Evolutionary conservation across 2,113 vertebrate species (phyloP), one percentile per base, ranked within the genome.

Genomic region (Dromas ardeola): DNA sequence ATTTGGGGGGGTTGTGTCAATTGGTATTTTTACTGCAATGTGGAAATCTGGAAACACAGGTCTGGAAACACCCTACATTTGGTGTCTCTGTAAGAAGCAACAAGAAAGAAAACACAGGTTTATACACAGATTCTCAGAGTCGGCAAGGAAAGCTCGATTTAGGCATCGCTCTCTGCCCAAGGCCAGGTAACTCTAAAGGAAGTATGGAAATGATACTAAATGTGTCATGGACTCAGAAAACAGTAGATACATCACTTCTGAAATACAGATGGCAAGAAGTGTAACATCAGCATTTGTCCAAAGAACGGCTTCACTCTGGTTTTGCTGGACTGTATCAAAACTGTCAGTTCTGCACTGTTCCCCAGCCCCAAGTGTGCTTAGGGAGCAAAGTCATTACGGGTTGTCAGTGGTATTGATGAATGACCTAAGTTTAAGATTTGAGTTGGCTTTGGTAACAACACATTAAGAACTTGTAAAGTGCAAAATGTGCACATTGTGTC

Each of bases 311-410:
- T 65, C 34, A 15, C 53, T 72, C 53, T 50, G 34, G 8, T 38
- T 53, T 72, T 80, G 47, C 36, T 62, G 2, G 1, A 5, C 15
- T 23, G 7, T 36, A 45, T 62, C 21, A 15, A 32, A 81, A 4
- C 13, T 20, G 0, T 52, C 8, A 12, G 5, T 73, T 38, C 17
- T 9, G 0, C 15, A 1, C 38, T 13, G 21, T 4, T 86, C 42
- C 34, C 55, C n/a, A n/a, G 50, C 76, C 18, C 38, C 4, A 22
- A 25, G 17, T 11, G 20, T 36, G 42, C 66, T 76, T 11, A 19
- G 56, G 62, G 77, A 69, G 18, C 38, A 40, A 7, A 3, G 21
- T 77, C 13, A 3, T 59, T 29, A 0, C 26, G 12, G 53, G 36
- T 13, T 67, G 71, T 45, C 52, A 11, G 32, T 8, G n/a, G 13